These are phyloP conservation scores for Drosophila mayaguana DNA, from an alignment of 2,888 invertebrate genomes.

Conservation along the genomic window DNA sequence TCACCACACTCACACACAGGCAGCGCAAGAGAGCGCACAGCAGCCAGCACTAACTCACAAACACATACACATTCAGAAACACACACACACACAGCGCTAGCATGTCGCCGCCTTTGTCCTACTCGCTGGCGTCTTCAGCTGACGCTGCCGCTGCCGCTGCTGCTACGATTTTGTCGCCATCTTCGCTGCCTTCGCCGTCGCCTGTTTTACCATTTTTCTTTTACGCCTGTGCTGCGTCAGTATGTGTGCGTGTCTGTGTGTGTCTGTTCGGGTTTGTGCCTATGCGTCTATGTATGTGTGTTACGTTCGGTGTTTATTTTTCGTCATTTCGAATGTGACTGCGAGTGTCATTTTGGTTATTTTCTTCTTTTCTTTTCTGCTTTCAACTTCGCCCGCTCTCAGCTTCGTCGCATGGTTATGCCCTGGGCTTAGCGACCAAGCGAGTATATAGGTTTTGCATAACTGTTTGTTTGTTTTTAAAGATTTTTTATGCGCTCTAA, in stretches of 20 bases:
- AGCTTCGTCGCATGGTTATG: constrained; percentile 11
- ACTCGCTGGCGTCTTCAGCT: constrained; percentile 44
- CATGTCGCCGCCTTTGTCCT: constrained; percentile 62
- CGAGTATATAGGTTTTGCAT: constrained; percentile 1
- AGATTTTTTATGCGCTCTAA: too few species aligned
- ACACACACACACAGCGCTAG: constrained; percentile 24
- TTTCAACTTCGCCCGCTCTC: constrained; percentile 24
- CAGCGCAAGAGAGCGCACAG: constrained; percentile 43
- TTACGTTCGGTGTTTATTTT: constrained; percentile 75
- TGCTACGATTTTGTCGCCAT: constrained; percentile 24
- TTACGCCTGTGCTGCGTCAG: constrained; percentile 42
- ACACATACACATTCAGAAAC: constrained; percentile 8
- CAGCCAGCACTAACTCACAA: constrained; percentile 36
- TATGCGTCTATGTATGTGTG: constrained; percentile 38
- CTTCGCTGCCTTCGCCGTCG: constrained; percentile 33
- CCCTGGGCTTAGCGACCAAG: not conserved
- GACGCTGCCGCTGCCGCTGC: constrained; percentile 26
- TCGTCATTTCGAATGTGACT: constrained; percentile 71
- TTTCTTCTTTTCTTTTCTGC: constrained; percentile 14
- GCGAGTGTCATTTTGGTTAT: constrained; percentile 65
- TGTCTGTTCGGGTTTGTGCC: constrained; percentile 15
- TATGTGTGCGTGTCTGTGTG: constrained; percentile 14
- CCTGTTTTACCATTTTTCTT: constrained; percentile 66
- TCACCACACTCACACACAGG: constrained; percentile 28
- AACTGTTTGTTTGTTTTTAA: not conserved